Conservation (phyloP, 2,888 invertebrate genomes). For the Drosophila multiciliata region DNA sequence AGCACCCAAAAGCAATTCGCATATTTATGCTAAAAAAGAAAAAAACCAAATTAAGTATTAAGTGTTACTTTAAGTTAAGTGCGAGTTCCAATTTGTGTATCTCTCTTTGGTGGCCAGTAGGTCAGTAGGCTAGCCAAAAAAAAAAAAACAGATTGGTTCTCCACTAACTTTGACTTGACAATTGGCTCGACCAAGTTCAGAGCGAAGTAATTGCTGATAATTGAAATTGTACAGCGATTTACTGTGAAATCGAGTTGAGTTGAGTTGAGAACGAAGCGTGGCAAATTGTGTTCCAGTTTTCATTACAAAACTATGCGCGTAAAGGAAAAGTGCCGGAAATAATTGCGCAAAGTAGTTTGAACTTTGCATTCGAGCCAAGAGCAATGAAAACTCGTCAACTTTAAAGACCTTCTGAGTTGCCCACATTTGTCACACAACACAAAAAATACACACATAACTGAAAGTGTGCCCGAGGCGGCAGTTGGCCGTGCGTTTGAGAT, state of each 20-base stretch:
- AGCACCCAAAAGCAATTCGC: constrained; percentile 52
- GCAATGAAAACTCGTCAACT: constrained; percentile 27
- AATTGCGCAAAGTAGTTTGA: constrained; percentile 78
- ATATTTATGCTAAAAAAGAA: constrained; percentile 63
- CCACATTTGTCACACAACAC: constrained; percentile 3
- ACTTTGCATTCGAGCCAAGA: constrained; percentile 52
- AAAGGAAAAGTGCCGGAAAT: constrained; percentile 78
- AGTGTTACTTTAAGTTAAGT: constrained; percentile 11
- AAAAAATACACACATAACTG: background rate
- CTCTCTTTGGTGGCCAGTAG: constrained; percentile 36
- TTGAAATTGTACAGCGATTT: constrained; percentile 73
- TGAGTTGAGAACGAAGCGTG: constrained; percentile 18
- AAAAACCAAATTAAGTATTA: constrained; percentile 2
- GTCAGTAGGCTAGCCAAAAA: constrained; percentile 44
- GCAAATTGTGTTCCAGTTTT: constrained; percentile 59
- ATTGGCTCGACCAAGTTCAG: constrained; percentile 54
- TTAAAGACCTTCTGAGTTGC: constrained; percentile 21
- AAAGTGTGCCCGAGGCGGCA: constrained; percentile 40
- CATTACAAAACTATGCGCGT: constrained; percentile 8
- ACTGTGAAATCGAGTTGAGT: constrained; percentile 67
- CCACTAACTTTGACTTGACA: constrained; percentile 58
- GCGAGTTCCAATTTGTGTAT: constrained; percentile 3
- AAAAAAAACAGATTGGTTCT: constrained; percentile 3
- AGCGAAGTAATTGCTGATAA: constrained; percentile 68
- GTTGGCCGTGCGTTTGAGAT: constrained; percentile 50